phyloP scores from a whole-genome alignment of 2,113 vertebrate species.

The Hiodon alosoides region DNA sequence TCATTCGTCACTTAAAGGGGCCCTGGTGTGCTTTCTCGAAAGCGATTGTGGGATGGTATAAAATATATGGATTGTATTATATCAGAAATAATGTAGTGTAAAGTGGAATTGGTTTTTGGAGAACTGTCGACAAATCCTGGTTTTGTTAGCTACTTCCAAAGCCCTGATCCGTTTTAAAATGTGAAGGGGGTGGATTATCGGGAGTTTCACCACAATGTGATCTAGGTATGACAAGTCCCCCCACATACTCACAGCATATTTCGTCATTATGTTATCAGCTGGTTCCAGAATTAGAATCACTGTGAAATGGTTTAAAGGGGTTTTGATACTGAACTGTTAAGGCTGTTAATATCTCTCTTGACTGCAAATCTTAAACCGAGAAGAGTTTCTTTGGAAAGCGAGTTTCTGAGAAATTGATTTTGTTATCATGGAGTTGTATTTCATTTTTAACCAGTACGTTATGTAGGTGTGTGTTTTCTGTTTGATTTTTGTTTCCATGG shows the following conservation, averaged over 20 bases:
- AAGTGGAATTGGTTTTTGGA: neutral
- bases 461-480: neutral
- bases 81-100: no score
- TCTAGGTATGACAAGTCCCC: no score
- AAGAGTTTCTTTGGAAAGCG: neutral
- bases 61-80: neutral
- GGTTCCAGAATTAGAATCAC: neutral
- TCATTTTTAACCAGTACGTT: neutral
- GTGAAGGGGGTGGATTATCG: neutral
- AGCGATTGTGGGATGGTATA: no score
- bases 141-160: conserved; percentile 17
- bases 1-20: no score
- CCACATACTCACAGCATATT: neutral
- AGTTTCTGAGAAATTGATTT: no score
- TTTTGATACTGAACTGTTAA: neutral
- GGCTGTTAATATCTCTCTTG: neutral
- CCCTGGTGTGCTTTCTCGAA: no score
- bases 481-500: neutral
- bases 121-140: conserved; percentile 8
- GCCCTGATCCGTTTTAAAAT: neutral
- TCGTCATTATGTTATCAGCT: neutral
- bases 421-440: no score
- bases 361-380: neutral
- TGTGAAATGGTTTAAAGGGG: neutral
- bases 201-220: neutral